phyloP scores from a whole-genome alignment of 1,140 invertebrate species.

The Homarus americanus region DNA sequence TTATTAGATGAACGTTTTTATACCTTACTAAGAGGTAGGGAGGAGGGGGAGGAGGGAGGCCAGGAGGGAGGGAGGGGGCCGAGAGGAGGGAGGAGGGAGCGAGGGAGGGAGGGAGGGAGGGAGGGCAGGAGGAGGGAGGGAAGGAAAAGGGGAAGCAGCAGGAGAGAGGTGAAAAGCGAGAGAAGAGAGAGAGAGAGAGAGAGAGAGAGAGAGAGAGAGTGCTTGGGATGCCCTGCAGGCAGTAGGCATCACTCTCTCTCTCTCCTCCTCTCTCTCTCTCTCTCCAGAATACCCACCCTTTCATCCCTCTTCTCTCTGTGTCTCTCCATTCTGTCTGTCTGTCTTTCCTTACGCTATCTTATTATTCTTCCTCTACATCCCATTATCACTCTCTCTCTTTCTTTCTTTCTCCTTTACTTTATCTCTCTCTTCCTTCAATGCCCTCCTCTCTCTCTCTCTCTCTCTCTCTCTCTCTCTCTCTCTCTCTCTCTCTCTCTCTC shows the following conservation, averaged over 20 bases:
- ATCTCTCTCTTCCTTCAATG: not conserved
- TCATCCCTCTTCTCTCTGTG: no score
- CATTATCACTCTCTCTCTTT: not conserved
- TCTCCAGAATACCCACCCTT: no score
- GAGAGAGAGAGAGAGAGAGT: not conserved
- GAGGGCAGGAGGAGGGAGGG: not conserved
- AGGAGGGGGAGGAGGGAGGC: not conserved
- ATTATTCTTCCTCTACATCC: not conserved
- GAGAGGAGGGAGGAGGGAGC: not conserved
- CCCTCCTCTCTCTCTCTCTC: not conserved
- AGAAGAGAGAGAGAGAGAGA: not conserved
- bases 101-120: not conserved
- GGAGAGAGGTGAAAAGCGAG: no score
- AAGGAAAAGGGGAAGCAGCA: not conserved
- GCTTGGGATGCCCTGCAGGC: not conserved
- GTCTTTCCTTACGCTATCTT: no score
- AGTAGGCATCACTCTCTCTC: not conserved
- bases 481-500: not conserved
- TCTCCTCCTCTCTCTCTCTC: not conserved
- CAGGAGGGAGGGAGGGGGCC: not conserved
- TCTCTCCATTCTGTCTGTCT: no score
- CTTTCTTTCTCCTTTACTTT: not conserved
- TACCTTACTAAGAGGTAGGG: not conserved
- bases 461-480: not conserved
- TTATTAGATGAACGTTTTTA: not conserved